Evolutionary conservation across 2,113 vertebrate genomes (phyloP).

Genomic region (Cinclus cinclus): DNA sequence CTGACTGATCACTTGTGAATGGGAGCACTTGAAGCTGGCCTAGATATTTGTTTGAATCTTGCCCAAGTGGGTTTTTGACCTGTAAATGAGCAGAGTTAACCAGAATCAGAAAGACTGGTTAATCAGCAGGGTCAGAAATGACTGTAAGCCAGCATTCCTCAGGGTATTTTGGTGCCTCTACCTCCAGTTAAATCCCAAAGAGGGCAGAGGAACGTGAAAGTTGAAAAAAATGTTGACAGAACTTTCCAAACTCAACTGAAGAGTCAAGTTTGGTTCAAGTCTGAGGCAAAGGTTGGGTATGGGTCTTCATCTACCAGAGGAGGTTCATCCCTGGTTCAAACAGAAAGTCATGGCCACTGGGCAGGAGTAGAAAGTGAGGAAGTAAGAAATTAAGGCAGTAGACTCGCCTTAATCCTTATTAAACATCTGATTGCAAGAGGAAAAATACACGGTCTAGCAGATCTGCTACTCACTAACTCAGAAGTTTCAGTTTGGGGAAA

Average conservation of each 20-base stretch:
- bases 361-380: background rate
- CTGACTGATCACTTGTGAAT: background rate
- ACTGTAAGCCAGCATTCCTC: slow-evolving; percentile 6
- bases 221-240: background rate
- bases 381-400: background rate
- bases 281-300: background rate
- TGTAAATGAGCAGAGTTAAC: background rate
- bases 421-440: background rate
- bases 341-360: background rate
- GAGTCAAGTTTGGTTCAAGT: background rate
- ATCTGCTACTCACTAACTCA: background rate
- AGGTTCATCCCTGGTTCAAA: background rate
- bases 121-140: slow-evolving; percentile 12
- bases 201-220: background rate
- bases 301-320: background rate
- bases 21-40: background rate
- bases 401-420: background rate
- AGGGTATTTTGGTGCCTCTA: background rate
- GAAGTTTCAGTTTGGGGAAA: background rate
- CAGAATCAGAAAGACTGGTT: background rate
- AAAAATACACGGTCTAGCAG: background rate
- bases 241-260: background rate
- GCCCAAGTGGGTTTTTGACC: background rate
- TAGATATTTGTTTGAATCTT: background rate
- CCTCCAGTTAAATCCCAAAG: background rate